Base-by-base conservation (phyloP, 2,888 invertebrate genomes). In the Acanthococcus lagerstroemiae region DNA sequence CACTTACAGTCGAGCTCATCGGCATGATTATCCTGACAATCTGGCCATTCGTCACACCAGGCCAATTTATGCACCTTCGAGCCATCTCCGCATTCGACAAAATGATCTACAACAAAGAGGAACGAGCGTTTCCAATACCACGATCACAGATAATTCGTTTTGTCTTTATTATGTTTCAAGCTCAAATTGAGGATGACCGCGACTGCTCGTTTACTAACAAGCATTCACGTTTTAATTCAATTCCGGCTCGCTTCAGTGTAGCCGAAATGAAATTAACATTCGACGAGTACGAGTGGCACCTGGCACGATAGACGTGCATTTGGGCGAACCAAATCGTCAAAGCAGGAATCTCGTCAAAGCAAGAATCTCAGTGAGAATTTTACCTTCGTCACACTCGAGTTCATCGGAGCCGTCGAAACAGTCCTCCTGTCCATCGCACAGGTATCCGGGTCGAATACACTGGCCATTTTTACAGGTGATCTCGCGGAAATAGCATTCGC, bases 401-500 rank as follows among this genome's bases (percentile, higher is more conserved):
- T 76, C 76, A 60, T 76, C 76, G 0, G 74, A 72, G 55, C 74
- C 75, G 65, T 76, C 75, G 44, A 70, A 67, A 60, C 77, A 77
- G 66, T 77, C 74, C 0, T 72, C 70, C 68, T 69, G 68, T 7
- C 75, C 76, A 68, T 77, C 77, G 66, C 77, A 77, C 6, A 80
- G 71, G 57, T 73, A 74, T 4, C 75, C 76, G 5, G 74, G 74
- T 1, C 75, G 71, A 9, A 79, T 74, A 70, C 80, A 80, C 71
- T 78, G 75, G 0, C 75, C 74, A 70, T 78, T 79, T 68, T 73
- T 72, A 69, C 80, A 80, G 7, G 70, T 70, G 71, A 78, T 79
- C 71, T 80, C 78, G 0, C 74, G 73, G 22, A 72, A 71, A 73
- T 75, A 78, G 70, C 79, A 80, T 4, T 72, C 70, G 7, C 77